Conservation (phyloP, 1,140 invertebrate genomes). For the Nautilus pompilius region DNA sequence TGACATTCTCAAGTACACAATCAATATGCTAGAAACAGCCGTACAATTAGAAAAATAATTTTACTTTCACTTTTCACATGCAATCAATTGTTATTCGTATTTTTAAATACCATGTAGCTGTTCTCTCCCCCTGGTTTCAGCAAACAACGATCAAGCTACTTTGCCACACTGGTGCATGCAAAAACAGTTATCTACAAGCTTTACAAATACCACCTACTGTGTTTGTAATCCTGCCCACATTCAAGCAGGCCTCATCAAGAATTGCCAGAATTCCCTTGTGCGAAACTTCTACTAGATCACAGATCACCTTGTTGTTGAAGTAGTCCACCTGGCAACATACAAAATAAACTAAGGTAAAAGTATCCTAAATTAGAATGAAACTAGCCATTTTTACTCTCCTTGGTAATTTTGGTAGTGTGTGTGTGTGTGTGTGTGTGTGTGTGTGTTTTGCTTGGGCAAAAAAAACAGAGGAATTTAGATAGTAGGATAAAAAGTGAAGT, state of each 20-base stretch:
- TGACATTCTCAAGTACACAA: too few relatives aligned
- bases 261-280: slow-evolving; percentile 91
- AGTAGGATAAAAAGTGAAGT: not conserved
- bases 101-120: too few relatives aligned
- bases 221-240: slow-evolving; percentile 89
- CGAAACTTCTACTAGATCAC: slow-evolving; percentile 87
- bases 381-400: not conserved
- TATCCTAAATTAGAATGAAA: not conserved
- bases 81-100: too few relatives aligned
- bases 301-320: slow-evolving; percentile 79
- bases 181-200: too few relatives aligned
- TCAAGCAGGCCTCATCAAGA: slow-evolving; percentile 91
- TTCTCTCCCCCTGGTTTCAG: too few relatives aligned
- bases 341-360: not conserved
- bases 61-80: too few relatives aligned
- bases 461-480: not conserved
- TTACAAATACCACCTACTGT: too few relatives aligned
- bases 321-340: slow-evolving; percentile 67
- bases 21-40: too few relatives aligned
- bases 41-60: too few relatives aligned
- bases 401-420: not conserved
- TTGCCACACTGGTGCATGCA: too few relatives aligned
- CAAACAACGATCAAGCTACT: too few relatives aligned
- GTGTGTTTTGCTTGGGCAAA: not conserved
- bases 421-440: not conserved